These are phyloP conservation scores for Aphelocoma coerulescens DNA, from an alignment of 2,113 vertebrate genomes.

Conservation along the genomic window DNA sequence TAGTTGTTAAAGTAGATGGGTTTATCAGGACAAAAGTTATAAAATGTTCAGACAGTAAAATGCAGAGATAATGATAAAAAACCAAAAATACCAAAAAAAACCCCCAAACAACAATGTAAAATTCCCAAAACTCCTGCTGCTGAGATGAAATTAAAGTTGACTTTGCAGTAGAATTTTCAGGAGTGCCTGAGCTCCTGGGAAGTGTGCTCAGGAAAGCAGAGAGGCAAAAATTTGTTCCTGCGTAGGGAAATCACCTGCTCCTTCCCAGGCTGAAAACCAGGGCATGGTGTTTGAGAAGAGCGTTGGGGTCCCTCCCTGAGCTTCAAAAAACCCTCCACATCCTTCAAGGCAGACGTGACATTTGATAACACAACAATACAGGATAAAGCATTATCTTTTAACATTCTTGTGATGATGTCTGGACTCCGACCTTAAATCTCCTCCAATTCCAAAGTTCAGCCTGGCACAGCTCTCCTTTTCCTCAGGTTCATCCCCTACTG, in stretches of 20 bases:
- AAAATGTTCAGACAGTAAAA: background rate
- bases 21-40: background rate
- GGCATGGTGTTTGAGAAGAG: background rate
- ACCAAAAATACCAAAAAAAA: background rate
- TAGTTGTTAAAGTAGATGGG: background rate
- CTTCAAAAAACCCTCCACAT: background rate
- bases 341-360: background rate
- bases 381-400: fast-evolving
- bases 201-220: background rate
- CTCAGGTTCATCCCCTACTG: background rate
- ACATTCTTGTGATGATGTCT: background rate
- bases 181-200: background rate
- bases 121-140: background rate
- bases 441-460: background rate
- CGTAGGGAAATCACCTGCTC: background rate
- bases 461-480: background rate
- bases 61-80: background rate
- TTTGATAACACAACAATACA: background rate
- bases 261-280: background rate
- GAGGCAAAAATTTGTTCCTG: background rate
- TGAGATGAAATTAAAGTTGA: background rate
- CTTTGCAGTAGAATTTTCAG: background rate
- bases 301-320: background rate
- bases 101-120: background rate
- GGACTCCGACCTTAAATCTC: background rate